Evolutionary conservation across 1,140 invertebrate species (phyloP), one percentile per base, ranked within the genome.

Genomic region (Megathymus violae): DNA sequence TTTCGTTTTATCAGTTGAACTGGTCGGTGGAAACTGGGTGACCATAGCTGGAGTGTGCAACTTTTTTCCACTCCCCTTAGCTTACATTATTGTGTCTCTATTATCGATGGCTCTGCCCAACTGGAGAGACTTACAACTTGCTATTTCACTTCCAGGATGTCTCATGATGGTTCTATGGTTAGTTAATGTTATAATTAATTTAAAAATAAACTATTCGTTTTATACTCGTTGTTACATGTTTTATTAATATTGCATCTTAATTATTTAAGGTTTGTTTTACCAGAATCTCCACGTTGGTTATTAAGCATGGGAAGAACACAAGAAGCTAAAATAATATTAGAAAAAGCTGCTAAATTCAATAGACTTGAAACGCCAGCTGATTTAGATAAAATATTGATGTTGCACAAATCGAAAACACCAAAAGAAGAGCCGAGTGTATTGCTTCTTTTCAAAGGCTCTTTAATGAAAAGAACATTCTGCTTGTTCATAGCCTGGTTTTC

Each of bases 241-340:
- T 34, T 34, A 46, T 19, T 34, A 19, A n/a, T 43, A 56, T 14
- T 62, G 11, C 67, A 13, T 48, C 31, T 51, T 10, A 0, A 4
- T 31, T 34, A 41, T 82, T 86, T 46, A 72, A 95, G 93, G 93
- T 95, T 95, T 91, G 91, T 97, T 13, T 87, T 97, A 15, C 96
- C 96, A 1, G 96, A 97, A 93, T 97, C 96, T 2, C 96, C 96
- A 7, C 92, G 96, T 67, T 97, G 96, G 96, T 86, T 97, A 13
- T 82, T 97, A 19, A 94, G 95, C 16, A 93, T 96, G 79, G 95
- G 95, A 44, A 93, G 93, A 66, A 92, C 92, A 2, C 92, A 94
- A 41, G 94, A 95, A 91, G 95, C 96, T 0, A 92, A 94, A 64
- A 81, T 80, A 40, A 94, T 96, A 56, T 82, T 97, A 44, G 84